Base-by-base conservation (phyloP, 2,888 invertebrate genomes). In the Tridacna gigas region DNA sequence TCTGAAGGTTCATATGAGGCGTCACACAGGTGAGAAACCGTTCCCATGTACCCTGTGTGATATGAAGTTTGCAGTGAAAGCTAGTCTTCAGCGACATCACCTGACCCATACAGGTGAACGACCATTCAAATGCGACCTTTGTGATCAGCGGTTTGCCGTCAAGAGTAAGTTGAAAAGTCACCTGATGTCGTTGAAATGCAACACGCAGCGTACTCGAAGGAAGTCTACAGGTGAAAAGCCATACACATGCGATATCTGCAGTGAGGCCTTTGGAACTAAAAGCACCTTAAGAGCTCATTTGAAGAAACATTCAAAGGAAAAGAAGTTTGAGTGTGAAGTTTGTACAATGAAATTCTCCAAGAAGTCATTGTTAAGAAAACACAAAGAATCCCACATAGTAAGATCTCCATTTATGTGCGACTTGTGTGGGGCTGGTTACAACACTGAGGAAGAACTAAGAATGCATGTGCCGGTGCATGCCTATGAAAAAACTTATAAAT, bases 241-340 rank as follows among this genome's bases (percentile, higher is more conserved):
- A 20, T 75, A 75, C 25, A 75, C 61, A 37, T 75, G 75, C 45
- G 75, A 75, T 25, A 61, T 75, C 18, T 75, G 75, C 45, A 75
- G 45, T 22, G 47, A n/a, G 25, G 61, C 75, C 2, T 75, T 37
- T 63, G 25, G 45, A 45, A 61, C 63, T 7, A 63, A 28, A 25
- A 47, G 63, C 15, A 37, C 47, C 45, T 47, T 75, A 37, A 37
- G 61, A 26, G 0, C 63, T 2, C 75, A 75, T 45, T 47, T 63
- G 37, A 28, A 75, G 63, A 61, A 63, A 15, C 75, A 75, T 28
- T 63, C 75, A 22, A 63, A 63, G 37, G 75, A 75, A 22, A 75
- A 75, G 45, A 28, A 61, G 18, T 75, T 75, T 63, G 63, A 75
- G 25, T 75, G 75, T 63, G 63, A 61, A 12, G 47, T 22, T 0